These are phyloP conservation scores for Platichthys stellatus DNA, from an alignment of 2,113 vertebrate species.

Conservation along the genomic window DNA sequence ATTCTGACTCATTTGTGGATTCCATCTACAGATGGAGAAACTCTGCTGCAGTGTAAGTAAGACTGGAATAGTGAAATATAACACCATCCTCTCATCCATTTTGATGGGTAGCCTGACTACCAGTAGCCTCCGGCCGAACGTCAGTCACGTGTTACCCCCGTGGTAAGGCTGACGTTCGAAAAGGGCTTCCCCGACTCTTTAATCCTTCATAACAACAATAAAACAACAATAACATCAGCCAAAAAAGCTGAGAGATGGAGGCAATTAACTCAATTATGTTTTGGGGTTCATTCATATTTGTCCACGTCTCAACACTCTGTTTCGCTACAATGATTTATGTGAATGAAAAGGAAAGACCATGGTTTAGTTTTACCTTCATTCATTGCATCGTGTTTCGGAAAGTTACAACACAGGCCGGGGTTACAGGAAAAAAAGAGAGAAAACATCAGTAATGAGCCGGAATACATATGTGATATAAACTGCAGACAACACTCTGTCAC, in stretches of 20 bases:
- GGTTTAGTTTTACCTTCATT: constrained; percentile 1
- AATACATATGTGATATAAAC: background rate
- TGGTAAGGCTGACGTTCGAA: constrained; percentile 6
- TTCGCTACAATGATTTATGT: constrained; percentile 1
- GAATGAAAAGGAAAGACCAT: constrained; percentile 6
- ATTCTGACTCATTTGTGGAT: constrained; percentile 74
- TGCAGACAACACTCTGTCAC: background rate
- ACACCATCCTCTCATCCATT: constrained; percentile 19
- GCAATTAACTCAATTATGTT: background rate
- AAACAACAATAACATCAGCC: background rate
- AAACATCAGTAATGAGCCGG: constrained; percentile 2
- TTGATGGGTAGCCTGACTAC: constrained; percentile 7
- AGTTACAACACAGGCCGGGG: background rate
- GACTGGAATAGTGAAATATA: constrained; percentile 41
- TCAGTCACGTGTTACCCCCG: constrained; percentile 8
- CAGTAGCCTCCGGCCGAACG: constrained; percentile 25
- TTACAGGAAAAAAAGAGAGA: background rate
- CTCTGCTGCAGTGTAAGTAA: constrained; percentile 52
- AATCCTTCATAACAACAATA: background rate
- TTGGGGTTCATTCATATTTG: constrained; percentile 3
- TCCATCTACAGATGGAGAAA: constrained; percentile 65
- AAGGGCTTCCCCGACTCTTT: background rate
- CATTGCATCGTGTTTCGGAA: constrained; percentile 11
- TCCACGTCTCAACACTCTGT: constrained; percentile 4
- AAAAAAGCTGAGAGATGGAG: constrained; percentile 4